Evolutionary conservation across 2,888 invertebrate species (phyloP), one percentile per base, ranked within the genome.

Genomic region (Dicranocentrus wangi): DNA sequence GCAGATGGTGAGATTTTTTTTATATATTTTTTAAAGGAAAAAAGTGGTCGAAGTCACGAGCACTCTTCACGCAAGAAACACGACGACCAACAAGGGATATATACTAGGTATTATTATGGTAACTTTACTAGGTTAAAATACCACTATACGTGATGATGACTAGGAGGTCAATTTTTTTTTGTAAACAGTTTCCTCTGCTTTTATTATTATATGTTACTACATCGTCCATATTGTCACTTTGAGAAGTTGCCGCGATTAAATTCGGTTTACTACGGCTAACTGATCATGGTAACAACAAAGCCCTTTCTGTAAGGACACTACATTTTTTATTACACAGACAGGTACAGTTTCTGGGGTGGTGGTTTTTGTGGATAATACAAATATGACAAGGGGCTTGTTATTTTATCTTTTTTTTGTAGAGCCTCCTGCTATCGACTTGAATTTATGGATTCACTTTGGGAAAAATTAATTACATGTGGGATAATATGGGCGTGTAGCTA

Each of bases 1-100:
- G n/a, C n/a, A n/a, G n/a, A n/a, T n/a, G 65, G 17, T 79, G 51
- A 51, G 8, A 25, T 51, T 58, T 58, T 19, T 17, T 28, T 17
- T n/a, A n/a, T n/a, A n/a, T n/a, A 1, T 23, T 8, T 8, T 58
- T 8, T 58, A 2, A 13, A 58, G 58, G 8, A 15, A 23, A 19
- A 53, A 15, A 5, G 8, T 53, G 53, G 53, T 53, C 25, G 23
- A 5, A 19, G 21, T 19, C 5, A 8, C 21, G 32, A n/a, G n/a
- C n/a, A n/a, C n/a, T n/a, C 32, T 68, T 23, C 2, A 42, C 32
- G 25, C 13, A 61, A 13, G 19, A 65, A 23, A 58, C 32, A 32
- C 32, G n/a, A 32, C 10, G 32, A 32, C 3, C n/a, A 32, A 32
- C 3, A 32, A 3, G 32, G 58, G 58, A 19, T 8, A 23, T 19